A percentile compares a stretch with the other conserved stretches of the same genome.
Evolutionary conservation across 2,797 vertebrate species (phyloP).

Genomic region (Catharus ustulatus): DNA sequence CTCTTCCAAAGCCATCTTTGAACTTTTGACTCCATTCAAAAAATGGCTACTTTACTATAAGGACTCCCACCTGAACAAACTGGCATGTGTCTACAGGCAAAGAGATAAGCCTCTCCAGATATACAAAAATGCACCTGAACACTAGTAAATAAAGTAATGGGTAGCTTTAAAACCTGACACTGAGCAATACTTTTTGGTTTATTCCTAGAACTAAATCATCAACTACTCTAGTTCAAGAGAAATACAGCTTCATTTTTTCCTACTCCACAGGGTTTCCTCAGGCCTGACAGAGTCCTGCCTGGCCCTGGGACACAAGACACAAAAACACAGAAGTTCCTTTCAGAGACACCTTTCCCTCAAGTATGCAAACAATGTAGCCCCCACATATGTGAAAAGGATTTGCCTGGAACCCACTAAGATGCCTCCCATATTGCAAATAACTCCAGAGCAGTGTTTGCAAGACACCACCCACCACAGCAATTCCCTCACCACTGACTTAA

Average conservation of each 20-base stretch:
- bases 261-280: not conserved
- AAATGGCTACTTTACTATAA: not conserved
- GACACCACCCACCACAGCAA: conserved; percentile 7
- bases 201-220: not conserved
- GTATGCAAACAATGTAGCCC: not conserved
- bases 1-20: not conserved
- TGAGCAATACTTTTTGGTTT: not conserved
- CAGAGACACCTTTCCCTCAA: not conserved
- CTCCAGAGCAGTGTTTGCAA: conserved; percentile 39
- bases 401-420: not conserved
- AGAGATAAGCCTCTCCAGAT: not conserved
- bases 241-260: not conserved
- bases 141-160: not conserved
- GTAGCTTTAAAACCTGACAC: not conserved
- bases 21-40: not conserved
- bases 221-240: not conserved
- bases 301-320: not conserved
- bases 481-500: not conserved
- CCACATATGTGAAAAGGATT: not conserved
- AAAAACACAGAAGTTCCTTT: not conserved
- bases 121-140: not conserved
- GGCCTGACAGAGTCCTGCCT: not conserved
- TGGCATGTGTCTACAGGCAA: not conserved
- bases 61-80: not conserved
- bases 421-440: not conserved